Evolutionary conservation across 2,797 vertebrate species (phyloP), one percentile per base, ranked within the genome.

Genomic region (Iguana delicatissima): DNA sequence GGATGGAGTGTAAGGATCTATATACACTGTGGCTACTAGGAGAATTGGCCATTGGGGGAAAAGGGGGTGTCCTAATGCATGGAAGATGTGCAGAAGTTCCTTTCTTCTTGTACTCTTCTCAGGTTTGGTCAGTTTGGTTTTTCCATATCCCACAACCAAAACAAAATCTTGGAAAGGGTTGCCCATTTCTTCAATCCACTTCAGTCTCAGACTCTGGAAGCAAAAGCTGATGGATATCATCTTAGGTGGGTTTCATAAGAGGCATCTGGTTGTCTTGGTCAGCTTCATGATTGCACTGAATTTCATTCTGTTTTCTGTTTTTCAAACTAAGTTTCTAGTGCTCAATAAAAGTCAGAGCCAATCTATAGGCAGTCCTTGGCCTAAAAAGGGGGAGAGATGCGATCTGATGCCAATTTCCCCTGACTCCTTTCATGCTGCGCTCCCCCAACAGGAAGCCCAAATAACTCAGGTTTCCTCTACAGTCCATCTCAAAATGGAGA

Each of bases 21-120:
- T 35, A 6, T 10, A 20, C 8, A 7, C 1, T 0, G 22, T 20
- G 42, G 32, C 16, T 76, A 32, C 5, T 14, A 46, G 8, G 57
- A 38, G 79, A 52, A 64, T 10, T 29, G 57, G 10, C 38, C 18
- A 2, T 64, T 62, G 29, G 14, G 80, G 32, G 24, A 14, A 22
- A 6, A 18, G 38, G 83, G 38, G 26, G 10, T 29, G 55, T 38
- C 24, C 6, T 91, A 0, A 0, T 57, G 74, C 90, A 72, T 6
- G 84, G 89, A 77, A 92, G 87, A 42, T 76, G 88, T 92, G 77
- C 84, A 93, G 80, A 14, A 79, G 74, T 92, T 92, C 93, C 91
- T 84, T 94, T 93, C 91, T n/a, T 42, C 0, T 92, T 90, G 13
- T 0, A 26, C 29, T 7, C 20, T 16, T 18, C 29, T 64, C 18